These are phyloP conservation scores for Peromyscus californicus DNA, from an alignment of 2,113 vertebrate genomes.

Conservation along the genomic window DNA sequence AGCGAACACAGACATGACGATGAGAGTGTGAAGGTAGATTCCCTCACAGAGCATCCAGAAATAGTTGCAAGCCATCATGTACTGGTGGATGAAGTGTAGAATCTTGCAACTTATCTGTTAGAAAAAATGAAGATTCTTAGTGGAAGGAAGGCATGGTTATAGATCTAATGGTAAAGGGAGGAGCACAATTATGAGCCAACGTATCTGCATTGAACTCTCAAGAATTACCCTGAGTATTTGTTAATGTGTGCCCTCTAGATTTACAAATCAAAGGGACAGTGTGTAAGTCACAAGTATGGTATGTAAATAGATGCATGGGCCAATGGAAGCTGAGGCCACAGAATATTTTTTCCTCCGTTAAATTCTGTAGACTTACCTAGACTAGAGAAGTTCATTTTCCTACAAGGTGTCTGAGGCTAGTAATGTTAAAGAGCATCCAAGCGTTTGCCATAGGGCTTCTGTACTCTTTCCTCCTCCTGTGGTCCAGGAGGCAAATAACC, in stretches of 20 bases:
- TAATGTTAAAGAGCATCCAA: background rate
- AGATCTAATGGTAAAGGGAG: background rate
- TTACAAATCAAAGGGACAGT: background rate
- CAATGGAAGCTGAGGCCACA: background rate
- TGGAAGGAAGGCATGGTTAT: background rate
- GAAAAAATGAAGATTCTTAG: slow-evolving; percentile 72
- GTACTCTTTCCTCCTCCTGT: background rate
- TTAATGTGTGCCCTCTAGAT: background rate
- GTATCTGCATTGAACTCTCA: background rate
- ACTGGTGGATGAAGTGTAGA: slow-evolving; percentile 97
- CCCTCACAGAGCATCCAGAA: slow-evolving; percentile 99
- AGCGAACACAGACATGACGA: slow-evolving; percentile 96
- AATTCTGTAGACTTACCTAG: background rate
- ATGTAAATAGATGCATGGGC: background rate
- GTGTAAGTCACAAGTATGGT: background rate
- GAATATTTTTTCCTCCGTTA: slow-evolving; percentile 7
- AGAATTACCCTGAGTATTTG: background rate
- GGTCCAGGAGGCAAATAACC: background rate
- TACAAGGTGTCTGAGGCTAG: slow-evolving; percentile 9
- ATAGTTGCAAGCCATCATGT: slow-evolving; percentile 98
- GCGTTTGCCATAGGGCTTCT: background rate
- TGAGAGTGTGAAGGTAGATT: slow-evolving; percentile 97
- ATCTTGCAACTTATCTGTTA: slow-evolving; percentile 96
- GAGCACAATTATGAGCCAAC: slow-evolving; percentile 38
- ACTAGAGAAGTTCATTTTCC: background rate